Conservation (phyloP, 2,797 vertebrate species). For the Phalloptychus januarius region DNA sequence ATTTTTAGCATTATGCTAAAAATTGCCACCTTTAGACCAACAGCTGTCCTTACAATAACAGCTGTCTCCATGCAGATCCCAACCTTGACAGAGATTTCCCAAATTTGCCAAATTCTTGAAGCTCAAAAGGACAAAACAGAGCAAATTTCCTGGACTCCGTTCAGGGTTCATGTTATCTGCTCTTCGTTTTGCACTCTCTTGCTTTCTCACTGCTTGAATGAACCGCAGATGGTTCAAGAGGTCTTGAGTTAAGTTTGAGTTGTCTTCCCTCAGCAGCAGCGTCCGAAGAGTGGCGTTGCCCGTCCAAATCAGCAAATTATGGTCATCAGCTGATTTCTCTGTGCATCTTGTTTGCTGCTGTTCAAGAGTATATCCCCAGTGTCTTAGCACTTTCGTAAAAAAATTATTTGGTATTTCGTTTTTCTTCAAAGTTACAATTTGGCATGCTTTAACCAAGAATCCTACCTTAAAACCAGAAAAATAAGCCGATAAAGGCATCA, state of each 20-base stretch:
- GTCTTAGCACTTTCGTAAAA: background rate
- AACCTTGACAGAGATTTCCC: background rate
- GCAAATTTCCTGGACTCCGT: background rate
- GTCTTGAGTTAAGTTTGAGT: background rate
- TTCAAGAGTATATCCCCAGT: slow-evolving; percentile 18
- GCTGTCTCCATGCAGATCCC: background rate
- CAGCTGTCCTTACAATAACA: background rate
- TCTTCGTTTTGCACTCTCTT: background rate
- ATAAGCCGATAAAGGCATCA: slow-evolving; percentile 12
- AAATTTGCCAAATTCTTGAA: background rate
- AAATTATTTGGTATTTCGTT: slow-evolving; percentile 14
- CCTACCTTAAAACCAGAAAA: slow-evolving; percentile 56
- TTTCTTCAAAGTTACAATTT: slow-evolving; percentile 20
- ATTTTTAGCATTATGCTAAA: background rate
- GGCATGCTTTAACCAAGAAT: slow-evolving; percentile 35
- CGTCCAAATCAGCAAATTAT: background rate
- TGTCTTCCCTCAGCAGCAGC: background rate
- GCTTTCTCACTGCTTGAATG: background rate
- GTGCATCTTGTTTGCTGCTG: slow-evolving; percentile 16
- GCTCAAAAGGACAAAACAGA: background rate
- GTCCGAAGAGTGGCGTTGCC: background rate
- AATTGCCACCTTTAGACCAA: background rate
- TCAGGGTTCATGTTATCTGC: background rate
- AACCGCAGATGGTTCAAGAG: background rate
- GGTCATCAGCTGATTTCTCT: background rate